These are phyloP conservation scores for Ditylenchus weischeri DNA, from an alignment of 2,888 invertebrate genomes.

Conservation along the genomic window DNA sequence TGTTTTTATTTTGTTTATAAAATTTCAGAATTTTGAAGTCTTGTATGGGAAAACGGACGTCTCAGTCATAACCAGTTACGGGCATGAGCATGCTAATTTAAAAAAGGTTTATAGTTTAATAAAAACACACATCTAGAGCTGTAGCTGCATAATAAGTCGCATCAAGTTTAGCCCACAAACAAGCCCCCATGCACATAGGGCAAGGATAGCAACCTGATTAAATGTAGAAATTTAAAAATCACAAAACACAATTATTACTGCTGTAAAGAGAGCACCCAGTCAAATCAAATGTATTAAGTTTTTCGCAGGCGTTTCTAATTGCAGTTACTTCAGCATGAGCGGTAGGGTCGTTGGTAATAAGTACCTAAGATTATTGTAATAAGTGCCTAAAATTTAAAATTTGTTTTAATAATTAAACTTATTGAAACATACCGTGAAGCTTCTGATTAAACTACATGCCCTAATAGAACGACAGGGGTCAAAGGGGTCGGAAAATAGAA, in stretches of 20 bases:
- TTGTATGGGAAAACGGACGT: too few relatives aligned
- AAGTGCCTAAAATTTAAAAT: too few relatives aligned
- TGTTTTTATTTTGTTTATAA: too few relatives aligned
- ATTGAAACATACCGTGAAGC: too few relatives aligned
- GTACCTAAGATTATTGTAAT: too few relatives aligned
- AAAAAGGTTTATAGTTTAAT: background rate
- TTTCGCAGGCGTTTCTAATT: conserved; percentile 49
- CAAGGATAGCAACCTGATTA: conserved; percentile 52
- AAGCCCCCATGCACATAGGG: conserved; percentile 56
- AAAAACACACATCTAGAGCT: conserved; percentile 42
- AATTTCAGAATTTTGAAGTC: too few relatives aligned
- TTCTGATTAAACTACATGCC: too few relatives aligned
- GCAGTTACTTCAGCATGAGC: conserved; percentile 56
- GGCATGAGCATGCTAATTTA: too few relatives aligned
- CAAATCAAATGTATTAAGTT: conserved; percentile 36
- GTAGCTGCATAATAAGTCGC: conserved; percentile 53
- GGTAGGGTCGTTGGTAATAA: conserved; percentile 50
- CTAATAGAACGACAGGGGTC: too few relatives aligned
- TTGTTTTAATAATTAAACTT: too few relatives aligned
- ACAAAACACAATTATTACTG: conserved; percentile 42
- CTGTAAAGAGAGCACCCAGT: conserved; percentile 53
- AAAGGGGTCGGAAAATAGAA: too few relatives aligned
- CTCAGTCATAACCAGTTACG: too few relatives aligned
- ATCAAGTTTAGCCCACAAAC: conserved; percentile 51
- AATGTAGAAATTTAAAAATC: background rate